Evolutionary conservation across 2,888 invertebrate species (phyloP), one percentile per base, ranked within the genome.

Genomic region (Yponomeuta evonymella): DNA sequence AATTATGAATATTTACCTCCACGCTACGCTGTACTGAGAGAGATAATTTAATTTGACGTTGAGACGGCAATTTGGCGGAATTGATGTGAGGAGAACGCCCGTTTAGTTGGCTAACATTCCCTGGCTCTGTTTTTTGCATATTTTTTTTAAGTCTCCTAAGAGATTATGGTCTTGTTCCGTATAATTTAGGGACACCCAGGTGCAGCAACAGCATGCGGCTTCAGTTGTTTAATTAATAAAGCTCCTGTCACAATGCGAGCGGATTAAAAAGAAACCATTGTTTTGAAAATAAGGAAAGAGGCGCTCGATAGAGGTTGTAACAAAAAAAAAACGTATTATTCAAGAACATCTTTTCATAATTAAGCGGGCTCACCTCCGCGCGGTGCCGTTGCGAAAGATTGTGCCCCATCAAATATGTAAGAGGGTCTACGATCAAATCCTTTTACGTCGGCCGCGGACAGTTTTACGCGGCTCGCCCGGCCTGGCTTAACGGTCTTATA

Each of bases 1-100:
- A 88, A 88, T 89, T 86, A 88, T 89, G 86, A 88, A 89, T 88
- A 88, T 90, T 88, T 87, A 88, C 86, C 83, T 83, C 83, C 83
- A 86, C 82, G 83, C 84, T 82, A 87, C 82, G 84, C 82, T 87
- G 87, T 88, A 87, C 87, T 84, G 82, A 79, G 82, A 79, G 85
- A 83, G 84, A 82, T 85, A 84, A 87, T 89, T 88, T 88, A 89
- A 89, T 89, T 85, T 84, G 80, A 83, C 83, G 83, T 81, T 77
- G 79, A 83, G 86, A 86, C 79, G 82, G 84, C 80, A 83, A 85
- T 88, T 87, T 86, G 76, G 77, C 76, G 77, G 78, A 89, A 88
- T 85, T 85, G 83, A 88, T 87, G 85, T 83, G 79, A 80, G 82
- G 81, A 82, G 79, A 83, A 81, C 81, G 79, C 77, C 79, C 77